These are phyloP conservation scores for Dolichopus griseipennis DNA, from an alignment of 2,888 invertebrate genomes.

Conservation along the genomic window DNA sequence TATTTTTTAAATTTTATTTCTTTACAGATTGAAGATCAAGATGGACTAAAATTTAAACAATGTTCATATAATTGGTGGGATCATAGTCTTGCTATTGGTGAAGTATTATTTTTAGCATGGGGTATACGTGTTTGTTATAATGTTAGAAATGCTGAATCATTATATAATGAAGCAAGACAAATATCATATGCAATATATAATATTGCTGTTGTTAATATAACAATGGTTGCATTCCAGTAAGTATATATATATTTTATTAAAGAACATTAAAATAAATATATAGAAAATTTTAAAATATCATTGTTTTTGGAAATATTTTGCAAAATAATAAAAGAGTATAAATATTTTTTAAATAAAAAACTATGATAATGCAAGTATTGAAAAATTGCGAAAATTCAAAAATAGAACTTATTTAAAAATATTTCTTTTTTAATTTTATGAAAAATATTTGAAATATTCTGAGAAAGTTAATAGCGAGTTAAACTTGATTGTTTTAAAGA, in stretches of 20 bases:
- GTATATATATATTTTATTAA: slow-evolving; percentile 40
- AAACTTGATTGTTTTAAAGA: too few species aligned
- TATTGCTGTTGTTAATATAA: slow-evolving; percentile 82
- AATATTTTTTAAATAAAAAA: too few species aligned
- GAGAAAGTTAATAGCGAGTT: too few species aligned
- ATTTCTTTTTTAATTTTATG: too few species aligned
- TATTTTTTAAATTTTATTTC: not conserved
- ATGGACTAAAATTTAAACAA: slow-evolving; percentile 74
- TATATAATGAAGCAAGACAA: slow-evolving; percentile 85
- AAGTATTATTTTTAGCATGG: slow-evolving; percentile 68
- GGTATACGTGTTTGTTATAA: slow-evolving; percentile 79
- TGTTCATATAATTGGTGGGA: slow-evolving; percentile 93
- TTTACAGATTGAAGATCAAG: slow-evolving; percentile 58
- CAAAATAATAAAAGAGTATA: too few species aligned
- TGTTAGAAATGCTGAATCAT: slow-evolving; percentile 81
- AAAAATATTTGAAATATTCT: too few species aligned
- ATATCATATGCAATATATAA: slow-evolving; percentile 94
- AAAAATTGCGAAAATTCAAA: too few species aligned
- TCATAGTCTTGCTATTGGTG: slow-evolving; percentile 82
- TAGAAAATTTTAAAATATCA: too few species aligned
- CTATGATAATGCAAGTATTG: too few species aligned
- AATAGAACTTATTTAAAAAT: too few species aligned
- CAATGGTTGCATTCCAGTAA: slow-evolving; percentile 91
- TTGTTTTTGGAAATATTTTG: too few species aligned
- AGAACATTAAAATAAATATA: too few species aligned